Evolutionary conservation across 2,888 invertebrate species (phyloP).

Genomic region (Eupeodes luniger): DNA sequence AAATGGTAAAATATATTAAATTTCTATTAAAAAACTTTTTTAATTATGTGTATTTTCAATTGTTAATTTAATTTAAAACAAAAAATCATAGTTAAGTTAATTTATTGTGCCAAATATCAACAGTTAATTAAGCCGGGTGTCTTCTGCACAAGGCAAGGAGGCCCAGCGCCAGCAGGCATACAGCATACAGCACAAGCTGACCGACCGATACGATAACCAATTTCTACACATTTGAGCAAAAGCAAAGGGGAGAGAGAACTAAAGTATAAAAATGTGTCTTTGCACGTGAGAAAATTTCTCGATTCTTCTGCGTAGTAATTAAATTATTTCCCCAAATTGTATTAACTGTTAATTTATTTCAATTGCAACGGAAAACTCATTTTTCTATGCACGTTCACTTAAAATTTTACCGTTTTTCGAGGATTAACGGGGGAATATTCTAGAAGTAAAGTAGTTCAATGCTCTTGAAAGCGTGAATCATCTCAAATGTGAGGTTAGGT

Average conservation of each 20-base stretch:
- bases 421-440: constrained; percentile 48
- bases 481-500: constrained; percentile 65
- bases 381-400: not conserved
- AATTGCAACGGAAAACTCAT: not conserved
- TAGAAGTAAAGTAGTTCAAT: constrained; percentile 60
- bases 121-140: constrained; percentile 76
- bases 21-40: constrained; percentile 53
- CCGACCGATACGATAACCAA: constrained; percentile 15
- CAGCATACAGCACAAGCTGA: too few relatives aligned
- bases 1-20: constrained; percentile 68
- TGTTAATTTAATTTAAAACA: not conserved
- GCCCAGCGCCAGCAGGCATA: not conserved
- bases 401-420: not conserved
- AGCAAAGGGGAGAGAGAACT: constrained; percentile 5
- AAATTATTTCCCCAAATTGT: not conserved
- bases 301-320: constrained; percentile 73
- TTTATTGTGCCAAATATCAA: constrained; percentile 63
- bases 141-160: not conserved
- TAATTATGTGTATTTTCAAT: constrained; percentile 50
- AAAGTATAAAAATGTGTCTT: constrained; percentile 53
- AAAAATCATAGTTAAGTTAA: constrained; percentile 15
- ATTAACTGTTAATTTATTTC: not conserved
- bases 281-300: constrained; percentile 74
- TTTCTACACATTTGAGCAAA: not conserved
- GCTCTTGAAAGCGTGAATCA: constrained; percentile 70